Percentiles rank a stretch among this genome's conserved stretches.
Conservation (phyloP, 2,888 invertebrate species). For the Timema cristinae region DNA sequence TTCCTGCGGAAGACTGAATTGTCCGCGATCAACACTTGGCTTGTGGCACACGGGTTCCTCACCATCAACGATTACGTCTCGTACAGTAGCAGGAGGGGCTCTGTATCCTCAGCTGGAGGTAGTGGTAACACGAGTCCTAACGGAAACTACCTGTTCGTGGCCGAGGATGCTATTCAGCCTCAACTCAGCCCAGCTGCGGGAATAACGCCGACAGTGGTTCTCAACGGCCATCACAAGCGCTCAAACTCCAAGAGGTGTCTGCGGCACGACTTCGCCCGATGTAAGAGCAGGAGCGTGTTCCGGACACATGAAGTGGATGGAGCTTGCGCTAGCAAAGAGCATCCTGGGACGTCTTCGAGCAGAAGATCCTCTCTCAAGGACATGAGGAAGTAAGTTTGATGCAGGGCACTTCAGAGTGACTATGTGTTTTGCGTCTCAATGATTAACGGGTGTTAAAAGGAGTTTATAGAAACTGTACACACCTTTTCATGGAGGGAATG, state of each 20-base stretch:
- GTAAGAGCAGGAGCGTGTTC: conserved; percentile 48
- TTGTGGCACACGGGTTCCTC: conserved; percentile 46
- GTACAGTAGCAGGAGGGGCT: conserved; percentile 25
- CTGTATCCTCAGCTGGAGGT: conserved; percentile 24
- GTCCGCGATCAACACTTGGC: conserved; percentile 47
- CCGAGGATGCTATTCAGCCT: not conserved
- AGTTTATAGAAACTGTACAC: no score
- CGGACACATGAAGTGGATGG: conserved; percentile 43
- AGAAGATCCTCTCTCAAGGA: conserved; percentile 49
- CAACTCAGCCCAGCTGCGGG: not conserved
- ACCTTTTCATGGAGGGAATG: no score
- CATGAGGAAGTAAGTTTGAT: conserved; percentile 45
- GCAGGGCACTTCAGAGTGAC: no score
- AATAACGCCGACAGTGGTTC: not conserved
- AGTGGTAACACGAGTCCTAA: conserved; percentile 23
- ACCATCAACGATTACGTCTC: conserved; percentile 42
- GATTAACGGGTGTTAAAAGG: no score
- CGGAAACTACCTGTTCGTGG: not conserved
- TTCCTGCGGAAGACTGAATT: conserved; percentile 49
- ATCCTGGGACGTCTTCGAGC: conserved; percentile 33
- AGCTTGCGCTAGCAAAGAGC: conserved; percentile 19
- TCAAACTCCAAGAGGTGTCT: conserved; percentile 48
- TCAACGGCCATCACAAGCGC: conserved; percentile 35
- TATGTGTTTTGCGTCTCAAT: no score
- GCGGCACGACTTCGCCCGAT: conserved; percentile 49